Conservation (phyloP, 2,888 invertebrate genomes). For the Chrysotoxum bicinctum region DNA sequence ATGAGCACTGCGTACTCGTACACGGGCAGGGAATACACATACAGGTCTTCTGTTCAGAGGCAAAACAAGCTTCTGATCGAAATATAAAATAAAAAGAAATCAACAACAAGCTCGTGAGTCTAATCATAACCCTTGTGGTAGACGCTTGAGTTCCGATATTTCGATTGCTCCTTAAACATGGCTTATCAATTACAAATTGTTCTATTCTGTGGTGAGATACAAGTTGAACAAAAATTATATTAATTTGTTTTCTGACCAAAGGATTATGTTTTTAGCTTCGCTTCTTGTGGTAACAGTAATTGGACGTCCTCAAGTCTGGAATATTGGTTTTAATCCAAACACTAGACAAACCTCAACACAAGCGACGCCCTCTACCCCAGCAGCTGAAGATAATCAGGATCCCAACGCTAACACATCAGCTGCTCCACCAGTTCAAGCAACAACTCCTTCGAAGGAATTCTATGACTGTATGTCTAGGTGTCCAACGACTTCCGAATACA, state of each 20-base stretch:
- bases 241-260: neutral
- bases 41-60: slow-evolving; percentile 27
- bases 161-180: neutral
- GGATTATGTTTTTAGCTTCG: neutral
- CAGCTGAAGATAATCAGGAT: neutral
- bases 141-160: slow-evolving; percentile 25
- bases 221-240: neutral
- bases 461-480: slow-evolving; percentile 74
- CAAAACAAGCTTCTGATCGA: neutral
- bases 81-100: slow-evolving; percentile 44
- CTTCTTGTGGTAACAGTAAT: slow-evolving; percentile 16
- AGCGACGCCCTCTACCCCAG: neutral
- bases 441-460: slow-evolving; percentile 76
- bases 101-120: slow-evolving; percentile 24
- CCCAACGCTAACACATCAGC: slow-evolving; percentile 48
- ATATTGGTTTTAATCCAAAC: slow-evolving; percentile 55
- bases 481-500: slow-evolving; percentile 78
- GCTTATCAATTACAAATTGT: slow-evolving; percentile 25
- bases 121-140: slow-evolving; percentile 21
- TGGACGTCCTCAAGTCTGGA: slow-evolving; percentile 54
- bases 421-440: slow-evolving; percentile 67
- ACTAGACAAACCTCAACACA: neutral
- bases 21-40: slow-evolving; percentile 5
- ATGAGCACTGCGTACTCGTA: no score
- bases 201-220: slow-evolving; percentile 43